A percentile compares a stretch with the other conserved stretches of the same genome.
phyloP scores from a whole-genome alignment of 1,140 invertebrate species.

The Neomicropteryx cornuta region DNA sequence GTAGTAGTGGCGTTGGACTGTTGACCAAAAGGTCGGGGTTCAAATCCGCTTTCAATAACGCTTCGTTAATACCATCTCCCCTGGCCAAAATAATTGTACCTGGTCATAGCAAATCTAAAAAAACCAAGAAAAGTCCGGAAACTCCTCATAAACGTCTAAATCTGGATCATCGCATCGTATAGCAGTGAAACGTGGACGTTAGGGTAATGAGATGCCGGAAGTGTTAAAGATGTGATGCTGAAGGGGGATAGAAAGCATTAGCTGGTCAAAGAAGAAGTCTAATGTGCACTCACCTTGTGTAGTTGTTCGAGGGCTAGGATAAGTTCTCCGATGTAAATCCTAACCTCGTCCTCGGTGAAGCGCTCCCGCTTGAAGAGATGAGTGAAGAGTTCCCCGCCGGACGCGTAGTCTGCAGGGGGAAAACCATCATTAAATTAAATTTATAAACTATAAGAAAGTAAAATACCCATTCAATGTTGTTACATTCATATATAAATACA shows the following conservation, averaged over 20 bases:
- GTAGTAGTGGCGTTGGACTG: no score
- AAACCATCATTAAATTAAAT: slow-evolving; percentile 9
- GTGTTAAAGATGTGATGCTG: no score
- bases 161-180: no score
- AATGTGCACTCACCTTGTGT: slow-evolving; percentile 59
- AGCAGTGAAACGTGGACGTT: no score
- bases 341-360: slow-evolving; percentile 74
- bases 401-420: slow-evolving; percentile 74
- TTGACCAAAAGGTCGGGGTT: no score
- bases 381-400: slow-evolving; percentile 86
- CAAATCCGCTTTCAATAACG: no score
- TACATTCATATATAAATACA: background rate
- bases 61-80: no score
- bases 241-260: background rate
- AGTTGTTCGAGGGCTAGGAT: slow-evolving; percentile 83
- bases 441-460: background rate
- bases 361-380: slow-evolving; percentile 81
- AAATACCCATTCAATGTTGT: background rate
- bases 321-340: slow-evolving; percentile 86
- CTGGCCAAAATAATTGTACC: no score
- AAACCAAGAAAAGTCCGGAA: no score
- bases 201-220: no score
- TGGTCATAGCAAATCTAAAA: no score
- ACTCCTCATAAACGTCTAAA: no score
- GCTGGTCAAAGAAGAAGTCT: background rate